Percentiles rank a stretch among this genome's conserved stretches.
These are phyloP conservation scores for Drosophila parvula DNA, from an alignment of 1,140 invertebrate species.

Conservation along the genomic window DNA sequence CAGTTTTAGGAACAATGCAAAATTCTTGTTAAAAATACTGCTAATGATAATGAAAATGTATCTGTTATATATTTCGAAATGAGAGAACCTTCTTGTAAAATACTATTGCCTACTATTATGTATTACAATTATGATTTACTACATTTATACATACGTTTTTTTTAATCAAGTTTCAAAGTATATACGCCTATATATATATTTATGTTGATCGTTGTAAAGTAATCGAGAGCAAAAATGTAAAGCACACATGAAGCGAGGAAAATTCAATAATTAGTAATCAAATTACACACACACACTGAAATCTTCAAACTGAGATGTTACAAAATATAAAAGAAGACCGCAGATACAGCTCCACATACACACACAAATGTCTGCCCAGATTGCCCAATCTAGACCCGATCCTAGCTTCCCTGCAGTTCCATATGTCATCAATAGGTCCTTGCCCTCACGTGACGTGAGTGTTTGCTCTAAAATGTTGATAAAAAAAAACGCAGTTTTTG, in stretches of 20 bases:
- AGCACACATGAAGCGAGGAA: constrained; percentile 21
- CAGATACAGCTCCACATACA: constrained; percentile 3
- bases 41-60: constrained; percentile 64
- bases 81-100: constrained; percentile 67
- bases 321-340: constrained; percentile 37
- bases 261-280: constrained; percentile 72
- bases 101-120: constrained; percentile 77
- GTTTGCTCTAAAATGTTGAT: background rate
- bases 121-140: constrained; percentile 67
- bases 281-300: constrained; percentile 64
- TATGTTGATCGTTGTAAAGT: constrained; percentile 79
- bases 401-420: background rate
- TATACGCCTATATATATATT: constrained; percentile 72
- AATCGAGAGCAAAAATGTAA: constrained; percentile 52
- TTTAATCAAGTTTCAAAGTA: constrained; percentile 59
- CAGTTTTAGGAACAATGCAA: constrained; percentile 46
- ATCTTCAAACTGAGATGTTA: constrained; percentile 61
- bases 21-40: constrained; percentile 79
- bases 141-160: constrained; percentile 58
- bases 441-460: no score
- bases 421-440: no score
- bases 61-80: constrained; percentile 72
- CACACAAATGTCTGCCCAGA: constrained; percentile 3
- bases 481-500: background rate
- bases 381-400: constrained; percentile 12